Conservation (phyloP, 23 tunicate species). For the Pegea sp. region DNA sequence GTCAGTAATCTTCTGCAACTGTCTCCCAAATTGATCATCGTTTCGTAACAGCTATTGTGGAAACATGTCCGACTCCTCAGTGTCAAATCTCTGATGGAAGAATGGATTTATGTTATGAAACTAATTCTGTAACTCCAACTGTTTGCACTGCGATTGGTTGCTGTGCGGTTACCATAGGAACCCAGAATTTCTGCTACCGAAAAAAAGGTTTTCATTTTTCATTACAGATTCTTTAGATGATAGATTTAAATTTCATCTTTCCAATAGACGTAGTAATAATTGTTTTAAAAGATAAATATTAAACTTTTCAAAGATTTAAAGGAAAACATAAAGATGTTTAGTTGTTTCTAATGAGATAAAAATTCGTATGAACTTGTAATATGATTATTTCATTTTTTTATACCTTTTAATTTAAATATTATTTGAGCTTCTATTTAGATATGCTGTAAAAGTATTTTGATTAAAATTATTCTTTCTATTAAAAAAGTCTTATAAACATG, state of each 20-base stretch:
- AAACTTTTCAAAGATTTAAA: too few species aligned
- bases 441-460: too few species aligned
- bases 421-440: too few species aligned
- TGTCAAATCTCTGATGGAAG: constrained; percentile 29
- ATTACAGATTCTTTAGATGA: background rate
- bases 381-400: too few species aligned
- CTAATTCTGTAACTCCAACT: background rate
- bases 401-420: too few species aligned
- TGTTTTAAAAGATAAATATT: too few species aligned
- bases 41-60: background rate
- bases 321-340: too few species aligned
- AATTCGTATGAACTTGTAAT: too few species aligned
- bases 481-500: too few species aligned
- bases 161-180: constrained; percentile 7
- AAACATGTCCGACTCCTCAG: constrained; percentile 14
- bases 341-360: too few species aligned
- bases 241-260: background rate
- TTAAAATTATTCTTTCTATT: too few species aligned
- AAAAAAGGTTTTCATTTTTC: constrained; percentile 8
- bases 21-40: background rate
- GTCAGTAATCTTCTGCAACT: constrained; percentile 5
- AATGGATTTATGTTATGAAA: constrained; percentile 8
- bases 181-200: constrained; percentile 7
- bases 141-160: constrained; percentile 20
- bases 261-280: too few species aligned